Evolutionary conservation across 1,140 invertebrate genomes (phyloP).

Genomic region (Lethrus apterus): DNA sequence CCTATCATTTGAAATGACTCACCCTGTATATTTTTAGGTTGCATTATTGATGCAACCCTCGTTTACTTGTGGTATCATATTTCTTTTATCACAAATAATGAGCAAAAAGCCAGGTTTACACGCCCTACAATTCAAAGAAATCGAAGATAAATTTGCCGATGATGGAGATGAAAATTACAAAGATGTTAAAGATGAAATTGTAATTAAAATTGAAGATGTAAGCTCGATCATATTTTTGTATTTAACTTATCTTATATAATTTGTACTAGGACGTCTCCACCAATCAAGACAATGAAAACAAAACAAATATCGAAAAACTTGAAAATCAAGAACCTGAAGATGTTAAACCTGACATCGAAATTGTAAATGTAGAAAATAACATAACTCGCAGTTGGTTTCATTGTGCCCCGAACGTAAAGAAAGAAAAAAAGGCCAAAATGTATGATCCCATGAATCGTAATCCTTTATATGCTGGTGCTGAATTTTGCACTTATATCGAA

Average conservation of each 20-base stretch:
- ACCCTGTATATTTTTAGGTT: constrained; percentile 42
- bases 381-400: constrained; percentile 27
- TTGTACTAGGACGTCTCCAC: no score
- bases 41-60: constrained; percentile 49
- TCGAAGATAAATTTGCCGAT: constrained; percentile 30
- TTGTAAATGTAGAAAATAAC: constrained; percentile 3
- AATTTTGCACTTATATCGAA: constrained; percentile 62
- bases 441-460: constrained; percentile 76
- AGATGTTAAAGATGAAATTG: constrained; percentile 40
- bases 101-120: constrained; percentile 26
- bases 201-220: constrained; percentile 17
- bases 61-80: constrained; percentile 69
- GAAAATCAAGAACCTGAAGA: constrained; percentile 5
- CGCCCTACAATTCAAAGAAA: constrained; percentile 28
- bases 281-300: no score
- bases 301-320: no score
- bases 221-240: no score
- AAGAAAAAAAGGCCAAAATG: constrained; percentile 29
- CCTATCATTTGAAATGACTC: no score
- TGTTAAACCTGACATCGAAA: constrained; percentile 7
- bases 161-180: constrained; percentile 47
- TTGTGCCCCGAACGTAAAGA: constrained; percentile 19
- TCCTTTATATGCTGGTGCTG: constrained; percentile 72
- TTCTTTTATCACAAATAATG: constrained; percentile 69
- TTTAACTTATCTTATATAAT: no score